These are phyloP conservation scores for Oreochromis niloticus DNA, from an alignment of 2,113 vertebrate species.

Conservation along the genomic window DNA sequence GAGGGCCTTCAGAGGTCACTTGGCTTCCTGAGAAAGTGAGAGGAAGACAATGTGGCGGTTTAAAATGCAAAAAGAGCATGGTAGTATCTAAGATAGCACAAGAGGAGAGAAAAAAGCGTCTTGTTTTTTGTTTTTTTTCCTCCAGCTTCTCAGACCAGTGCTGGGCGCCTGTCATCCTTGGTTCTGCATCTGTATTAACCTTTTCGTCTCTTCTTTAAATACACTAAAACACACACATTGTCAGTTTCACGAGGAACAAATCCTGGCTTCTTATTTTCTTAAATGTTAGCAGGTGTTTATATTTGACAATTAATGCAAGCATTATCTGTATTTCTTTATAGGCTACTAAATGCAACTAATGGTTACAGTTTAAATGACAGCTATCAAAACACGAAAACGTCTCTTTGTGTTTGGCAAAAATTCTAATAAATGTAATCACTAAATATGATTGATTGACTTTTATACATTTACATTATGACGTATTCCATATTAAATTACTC, in stretches of 20 bases:
- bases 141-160: neutral
- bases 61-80: neutral
- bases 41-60: slow-evolving; percentile 37
- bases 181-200: slow-evolving; percentile 56
- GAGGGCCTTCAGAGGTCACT: slow-evolving; percentile 63
- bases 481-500: fast-evolving
- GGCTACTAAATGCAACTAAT: neutral
- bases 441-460: neutral
- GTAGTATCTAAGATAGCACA: neutral
- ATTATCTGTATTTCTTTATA: neutral
- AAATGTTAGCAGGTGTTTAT: slow-evolving; percentile 17
- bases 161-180: slow-evolving; percentile 37
- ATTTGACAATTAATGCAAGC: neutral
- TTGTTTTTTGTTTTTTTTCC: neutral
- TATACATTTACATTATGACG: neutral
- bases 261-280: neutral
- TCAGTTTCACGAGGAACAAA: neutral
- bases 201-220: slow-evolving; percentile 27
- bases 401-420: neutral
- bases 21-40: slow-evolving; percentile 20
- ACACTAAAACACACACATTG: neutral
- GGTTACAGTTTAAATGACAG: neutral
- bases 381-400: neutral
- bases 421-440: neutral
- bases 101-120: neutral